phyloP scores from a whole-genome alignment of 2,888 invertebrate species.

The Cosmia trapezina region DNA sequence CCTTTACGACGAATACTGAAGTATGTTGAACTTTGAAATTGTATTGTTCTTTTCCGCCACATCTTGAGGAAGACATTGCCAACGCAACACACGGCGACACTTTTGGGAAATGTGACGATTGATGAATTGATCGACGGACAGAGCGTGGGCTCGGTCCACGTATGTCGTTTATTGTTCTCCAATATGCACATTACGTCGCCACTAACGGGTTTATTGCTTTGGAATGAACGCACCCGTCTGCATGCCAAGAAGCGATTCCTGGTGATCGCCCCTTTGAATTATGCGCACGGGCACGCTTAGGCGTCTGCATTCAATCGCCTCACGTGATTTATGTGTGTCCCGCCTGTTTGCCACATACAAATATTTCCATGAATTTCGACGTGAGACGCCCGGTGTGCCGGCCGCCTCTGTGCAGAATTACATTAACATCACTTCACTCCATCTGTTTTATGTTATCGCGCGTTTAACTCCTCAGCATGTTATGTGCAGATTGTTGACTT shows the following conservation, averaged over 20 bases:
- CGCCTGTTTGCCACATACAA: conserved; percentile 79
- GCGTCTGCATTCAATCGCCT: conserved; percentile 86
- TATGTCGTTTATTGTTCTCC: conserved; percentile 73
- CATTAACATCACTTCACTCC: conserved; percentile 43
- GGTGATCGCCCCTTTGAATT: conserved; percentile 89
- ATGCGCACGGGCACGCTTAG: conserved; percentile 87
- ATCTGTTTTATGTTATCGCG: conserved; percentile 56
- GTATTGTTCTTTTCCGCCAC: neutral
- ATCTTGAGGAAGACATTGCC: conserved; percentile 14
- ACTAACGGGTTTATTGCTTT: conserved; percentile 88
- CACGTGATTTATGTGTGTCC: conserved; percentile 84
- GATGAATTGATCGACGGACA: conserved; percentile 40
- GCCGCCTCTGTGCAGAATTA: conserved; percentile 51
- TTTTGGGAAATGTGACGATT: conserved; percentile 45
- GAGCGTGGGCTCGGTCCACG: conserved; percentile 59
- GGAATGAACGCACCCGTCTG: conserved; percentile 86
- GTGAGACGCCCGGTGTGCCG: conserved; percentile 70
- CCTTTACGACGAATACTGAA: neutral
- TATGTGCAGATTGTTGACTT: conserved; percentile 40
- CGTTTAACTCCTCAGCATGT: conserved; percentile 46
- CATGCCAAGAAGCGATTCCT: conserved; percentile 88
- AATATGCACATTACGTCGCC: conserved; percentile 86
- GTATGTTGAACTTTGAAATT: neutral
- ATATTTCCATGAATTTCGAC: conserved; percentile 82
- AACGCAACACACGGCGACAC: neutral